Evolutionary conservation across 2,888 invertebrate species (phyloP).

Genomic region (Drosophila subquinaria): DNA sequence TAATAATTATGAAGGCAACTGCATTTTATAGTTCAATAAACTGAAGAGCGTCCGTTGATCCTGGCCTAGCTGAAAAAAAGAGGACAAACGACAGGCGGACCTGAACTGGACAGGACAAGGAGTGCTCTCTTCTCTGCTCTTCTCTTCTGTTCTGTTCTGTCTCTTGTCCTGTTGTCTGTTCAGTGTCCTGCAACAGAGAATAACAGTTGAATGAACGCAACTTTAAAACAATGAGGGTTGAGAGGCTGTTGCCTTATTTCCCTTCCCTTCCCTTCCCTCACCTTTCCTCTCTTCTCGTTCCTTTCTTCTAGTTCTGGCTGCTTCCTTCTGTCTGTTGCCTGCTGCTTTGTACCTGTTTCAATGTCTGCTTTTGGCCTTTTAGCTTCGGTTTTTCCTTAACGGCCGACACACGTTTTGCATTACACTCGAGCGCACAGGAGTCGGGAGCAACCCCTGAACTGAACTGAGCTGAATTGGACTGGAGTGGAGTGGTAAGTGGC

Average conservation of each 20-base stretch:
- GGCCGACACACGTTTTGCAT: constrained; percentile 70
- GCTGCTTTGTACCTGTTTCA: constrained; percentile 45
- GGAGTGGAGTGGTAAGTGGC: constrained; percentile 6
- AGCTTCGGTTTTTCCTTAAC: constrained; percentile 37
- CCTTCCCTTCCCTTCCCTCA: too few relatives aligned
- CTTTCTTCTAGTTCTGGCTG: background rate
- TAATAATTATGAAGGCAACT: constrained; percentile 36
- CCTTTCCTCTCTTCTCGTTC: constrained; percentile 1
- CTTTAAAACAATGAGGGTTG: constrained; percentile 37
- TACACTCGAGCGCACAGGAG: constrained; percentile 62
- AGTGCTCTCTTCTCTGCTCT: background rate
- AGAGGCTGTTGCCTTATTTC: constrained; percentile 16
- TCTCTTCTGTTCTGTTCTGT: background rate
- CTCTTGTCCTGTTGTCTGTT: background rate
- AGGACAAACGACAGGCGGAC: constrained; percentile 36
- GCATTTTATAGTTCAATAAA: constrained; percentile 74
- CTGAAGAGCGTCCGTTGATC: constrained; percentile 73
- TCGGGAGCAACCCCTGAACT: constrained; percentile 46
- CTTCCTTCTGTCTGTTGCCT: constrained; percentile 13
- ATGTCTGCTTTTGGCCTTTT: constrained; percentile 12
- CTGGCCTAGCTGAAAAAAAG: constrained; percentile 48
- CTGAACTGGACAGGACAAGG: background rate
- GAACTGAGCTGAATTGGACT: too few relatives aligned
- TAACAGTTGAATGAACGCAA: constrained; percentile 30
- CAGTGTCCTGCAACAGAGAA: background rate